These are phyloP conservation scores for Bos taurus DNA, from an alignment of 2,113 vertebrate genomes.

Conservation along the genomic window DNA sequence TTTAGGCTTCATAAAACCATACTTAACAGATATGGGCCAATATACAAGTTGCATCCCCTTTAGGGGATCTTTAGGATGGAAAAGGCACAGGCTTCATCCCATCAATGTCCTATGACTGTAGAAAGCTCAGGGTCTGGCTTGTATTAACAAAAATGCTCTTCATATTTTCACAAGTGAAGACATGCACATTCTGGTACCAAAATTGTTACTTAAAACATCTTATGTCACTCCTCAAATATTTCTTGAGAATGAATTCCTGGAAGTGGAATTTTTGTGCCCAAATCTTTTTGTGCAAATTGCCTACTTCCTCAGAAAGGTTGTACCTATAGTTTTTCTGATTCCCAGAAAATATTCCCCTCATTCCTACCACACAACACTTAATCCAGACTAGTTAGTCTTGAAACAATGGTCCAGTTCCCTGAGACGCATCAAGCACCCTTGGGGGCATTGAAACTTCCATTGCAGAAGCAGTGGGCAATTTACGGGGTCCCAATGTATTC, in stretches of 20 bases:
- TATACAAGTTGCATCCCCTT: not conserved
- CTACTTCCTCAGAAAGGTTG: not conserved
- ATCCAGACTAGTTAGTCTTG: not conserved
- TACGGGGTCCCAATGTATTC: not conserved
- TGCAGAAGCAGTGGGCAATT: not conserved
- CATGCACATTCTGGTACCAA: not conserved
- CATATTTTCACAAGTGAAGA: not conserved
- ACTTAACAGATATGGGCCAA: not conserved
- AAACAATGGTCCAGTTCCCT: not conserved
- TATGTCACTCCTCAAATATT: not conserved
- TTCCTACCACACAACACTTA: not conserved
- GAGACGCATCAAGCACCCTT: not conserved
- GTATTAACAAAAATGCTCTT: not conserved
- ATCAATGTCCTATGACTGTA: not conserved
- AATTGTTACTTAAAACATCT: not conserved
- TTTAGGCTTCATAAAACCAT: not conserved
- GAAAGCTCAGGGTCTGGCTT: not conserved
- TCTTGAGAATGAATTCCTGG: not conserved
- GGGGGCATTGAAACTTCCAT: not conserved
- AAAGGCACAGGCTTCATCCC: not conserved
- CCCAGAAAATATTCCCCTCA: not conserved
- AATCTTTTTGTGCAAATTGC: not conserved
- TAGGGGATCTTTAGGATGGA: not conserved
- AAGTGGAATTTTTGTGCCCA: not conserved
- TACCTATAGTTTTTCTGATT: not conserved